Evolutionary conservation across 1,140 invertebrate genomes (phyloP).

Genomic region (Drosophila punjabiensis): DNA sequence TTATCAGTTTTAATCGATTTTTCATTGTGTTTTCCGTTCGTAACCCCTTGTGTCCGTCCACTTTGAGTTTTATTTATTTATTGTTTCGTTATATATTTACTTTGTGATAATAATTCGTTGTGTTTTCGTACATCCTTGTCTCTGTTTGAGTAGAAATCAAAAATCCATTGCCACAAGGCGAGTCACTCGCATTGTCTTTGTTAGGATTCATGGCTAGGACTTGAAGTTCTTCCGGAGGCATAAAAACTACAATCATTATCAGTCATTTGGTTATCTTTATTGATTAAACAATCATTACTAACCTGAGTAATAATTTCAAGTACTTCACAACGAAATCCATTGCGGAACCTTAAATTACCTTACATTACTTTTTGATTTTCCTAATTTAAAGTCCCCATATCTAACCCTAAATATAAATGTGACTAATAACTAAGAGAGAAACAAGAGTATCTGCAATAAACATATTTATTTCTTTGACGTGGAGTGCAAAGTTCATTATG

Average conservation of each 20-base stretch:
- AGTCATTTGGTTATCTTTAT: slow-evolving; percentile 15
- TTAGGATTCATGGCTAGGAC: slow-evolving; percentile 18
- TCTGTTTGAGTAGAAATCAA: slow-evolving; percentile 9
- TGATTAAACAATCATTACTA: slow-evolving; percentile 7
- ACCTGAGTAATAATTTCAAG: slow-evolving; percentile 13
- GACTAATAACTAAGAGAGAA: slow-evolving; percentile 53
- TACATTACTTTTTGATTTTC: slow-evolving; percentile 15
- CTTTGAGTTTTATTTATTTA: slow-evolving; percentile 44
- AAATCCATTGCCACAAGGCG: slow-evolving; percentile 6
- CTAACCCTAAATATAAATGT: slow-evolving; percentile 52
- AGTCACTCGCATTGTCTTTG: slow-evolving; percentile 25
- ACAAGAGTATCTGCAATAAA: slow-evolving; percentile 54
- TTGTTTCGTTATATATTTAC: slow-evolving; percentile 34
- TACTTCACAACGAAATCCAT: slow-evolving; percentile 1
- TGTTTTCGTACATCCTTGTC: slow-evolving; percentile 14
- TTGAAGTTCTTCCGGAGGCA: slow-evolving; percentile 15
- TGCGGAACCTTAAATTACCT: slow-evolving; percentile 8
- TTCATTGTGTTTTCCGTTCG: slow-evolving; percentile 67
- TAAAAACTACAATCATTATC: slow-evolving; percentile 10
- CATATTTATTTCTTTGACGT: slow-evolving; percentile 64
- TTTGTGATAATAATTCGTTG: slow-evolving; percentile 52
- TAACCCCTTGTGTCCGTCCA: slow-evolving; percentile 47
- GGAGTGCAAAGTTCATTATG: slow-evolving; percentile 72
- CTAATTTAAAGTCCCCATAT: slow-evolving; percentile 17
- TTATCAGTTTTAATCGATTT: slow-evolving; percentile 51